Evolutionary conservation across 2,113 vertebrate genomes (phyloP), one percentile per base, ranked within the genome.

Genomic region (Nycticorax nycticorax): DNA sequence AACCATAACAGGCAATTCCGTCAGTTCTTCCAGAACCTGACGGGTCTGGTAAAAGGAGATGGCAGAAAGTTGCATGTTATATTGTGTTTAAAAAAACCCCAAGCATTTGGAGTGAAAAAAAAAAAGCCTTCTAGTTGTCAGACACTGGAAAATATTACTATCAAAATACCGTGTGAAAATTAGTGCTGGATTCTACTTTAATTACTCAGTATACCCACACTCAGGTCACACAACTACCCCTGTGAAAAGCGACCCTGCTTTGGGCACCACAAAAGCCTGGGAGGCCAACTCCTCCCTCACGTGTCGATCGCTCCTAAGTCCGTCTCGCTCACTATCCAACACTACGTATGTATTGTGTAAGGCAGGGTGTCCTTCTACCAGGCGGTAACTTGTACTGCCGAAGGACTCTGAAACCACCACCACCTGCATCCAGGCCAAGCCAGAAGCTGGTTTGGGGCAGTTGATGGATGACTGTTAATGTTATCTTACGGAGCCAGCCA

Each of bases 1-100:
- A 94, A 99, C 99, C 99, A 99, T 99, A 66, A 99, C 99, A 4
- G 99, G 99, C 83, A 99, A 83, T 95, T 99, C 99, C 0, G 99
- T 99, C 78, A 99, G 98, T 89, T 99, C 99, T 78, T 99, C 99
- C 76, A 99, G 98, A 62, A 99, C 99, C 96, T 99, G 99, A 2
- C 99, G 99, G n/a, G 99, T 99, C 99, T 99, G 95, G 32, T 17
- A 18, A 39, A 22, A 59, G 72, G 41, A 92, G 15, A 95, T 3
- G 50, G 30, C 48, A 93, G 41, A 10, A n/a, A 67, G 63, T 90
- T 62, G 91, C n/a, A 3, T 1, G 10, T 60, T 15, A 33, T 59
- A 68, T 28, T 16, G 0, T n/a, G 32, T 9, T 85, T 33, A 5
- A 10, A 76, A 55, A 72, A 15, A 43, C 41, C 41, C 3, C 47